phyloP scores from a whole-genome alignment of 2,888 invertebrate species.

The Drosophila neutralis region DNA sequence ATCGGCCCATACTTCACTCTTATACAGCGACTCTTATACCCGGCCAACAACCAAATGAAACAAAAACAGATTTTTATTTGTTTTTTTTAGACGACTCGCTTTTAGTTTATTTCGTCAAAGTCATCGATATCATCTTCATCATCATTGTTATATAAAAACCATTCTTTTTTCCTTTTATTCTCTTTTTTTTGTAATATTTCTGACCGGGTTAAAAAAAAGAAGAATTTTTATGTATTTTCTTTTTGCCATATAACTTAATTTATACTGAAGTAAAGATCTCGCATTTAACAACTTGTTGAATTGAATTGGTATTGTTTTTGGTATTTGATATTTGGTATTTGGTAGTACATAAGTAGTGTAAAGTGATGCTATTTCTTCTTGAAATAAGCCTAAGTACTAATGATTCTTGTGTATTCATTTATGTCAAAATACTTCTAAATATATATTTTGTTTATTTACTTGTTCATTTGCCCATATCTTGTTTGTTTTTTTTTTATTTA shows the following conservation, averaged over 20 bases:
- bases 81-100: constrained; percentile 73
- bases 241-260: constrained; percentile 68
- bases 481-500: constrained; percentile 11
- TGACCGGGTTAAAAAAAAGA: constrained; percentile 71
- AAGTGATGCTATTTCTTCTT: constrained; percentile 38
- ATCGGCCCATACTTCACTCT: constrained; percentile 28
- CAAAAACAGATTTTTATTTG: constrained; percentile 12
- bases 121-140: constrained; percentile 64
- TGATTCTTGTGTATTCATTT: constrained; percentile 38
- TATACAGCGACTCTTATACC: not conserved
- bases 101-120: constrained; percentile 67
- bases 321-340: constrained; percentile 33
- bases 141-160: constrained; percentile 70
- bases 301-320: constrained; percentile 45
- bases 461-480: constrained; percentile 15
- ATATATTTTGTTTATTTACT: constrained; percentile 26
- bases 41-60: constrained; percentile 57
- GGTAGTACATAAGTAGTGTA: constrained; percentile 46
- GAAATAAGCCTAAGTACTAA: constrained; percentile 50
- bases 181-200: constrained; percentile 59
- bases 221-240: constrained; percentile 44
- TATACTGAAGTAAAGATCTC: constrained; percentile 78
- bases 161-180: constrained; percentile 30
- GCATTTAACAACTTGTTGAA: constrained; percentile 66
- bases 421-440: constrained; percentile 45